These are phyloP conservation scores for Virgularia gustaviana DNA, from an alignment of 92 coral and sea anemone species.

Conservation along the genomic window DNA sequence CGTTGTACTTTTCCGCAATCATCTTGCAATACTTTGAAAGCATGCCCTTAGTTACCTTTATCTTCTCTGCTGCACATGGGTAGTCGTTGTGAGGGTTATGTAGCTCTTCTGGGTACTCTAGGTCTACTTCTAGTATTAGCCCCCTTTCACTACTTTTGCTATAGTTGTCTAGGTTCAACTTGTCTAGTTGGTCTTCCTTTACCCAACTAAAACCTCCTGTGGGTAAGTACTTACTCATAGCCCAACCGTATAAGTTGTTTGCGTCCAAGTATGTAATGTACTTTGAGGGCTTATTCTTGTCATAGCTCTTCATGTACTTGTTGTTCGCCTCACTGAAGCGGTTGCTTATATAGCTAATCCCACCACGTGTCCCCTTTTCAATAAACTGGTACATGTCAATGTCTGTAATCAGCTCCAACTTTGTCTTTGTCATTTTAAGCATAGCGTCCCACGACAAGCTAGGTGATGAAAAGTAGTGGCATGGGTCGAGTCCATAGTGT, in stretches of 20 bases:
- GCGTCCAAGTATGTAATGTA: neutral
- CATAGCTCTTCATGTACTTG: neutral
- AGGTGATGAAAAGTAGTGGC: constrained; percentile 41
- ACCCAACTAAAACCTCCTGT: neutral
- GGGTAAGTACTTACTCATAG: neutral
- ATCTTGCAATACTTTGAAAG: too few relatives aligned
- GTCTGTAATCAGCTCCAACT: constrained; percentile 37
- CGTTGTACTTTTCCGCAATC: too few relatives aligned
- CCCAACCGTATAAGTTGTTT: neutral
- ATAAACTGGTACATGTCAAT: constrained; percentile 29
- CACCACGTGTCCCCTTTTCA: constrained; percentile 39
- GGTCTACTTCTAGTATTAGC: too few relatives aligned
- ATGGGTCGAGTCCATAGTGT: constrained; percentile 44
- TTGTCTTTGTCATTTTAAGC: constrained; percentile 29
- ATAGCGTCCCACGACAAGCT: constrained; percentile 51
- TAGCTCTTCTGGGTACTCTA: too few relatives aligned
- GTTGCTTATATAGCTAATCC: constrained; percentile 18
- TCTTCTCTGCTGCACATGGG: too few relatives aligned
- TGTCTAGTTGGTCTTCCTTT: too few relatives aligned
- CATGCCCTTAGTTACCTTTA: too few relatives aligned
- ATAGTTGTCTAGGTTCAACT: too few relatives aligned
- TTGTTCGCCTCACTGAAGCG: neutral
- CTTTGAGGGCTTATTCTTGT: neutral
- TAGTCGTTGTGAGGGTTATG: too few relatives aligned
- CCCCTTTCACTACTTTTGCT: too few relatives aligned